Base-by-base conservation (phyloP, 2,888 invertebrate species). In the Torymus auratus region DNA sequence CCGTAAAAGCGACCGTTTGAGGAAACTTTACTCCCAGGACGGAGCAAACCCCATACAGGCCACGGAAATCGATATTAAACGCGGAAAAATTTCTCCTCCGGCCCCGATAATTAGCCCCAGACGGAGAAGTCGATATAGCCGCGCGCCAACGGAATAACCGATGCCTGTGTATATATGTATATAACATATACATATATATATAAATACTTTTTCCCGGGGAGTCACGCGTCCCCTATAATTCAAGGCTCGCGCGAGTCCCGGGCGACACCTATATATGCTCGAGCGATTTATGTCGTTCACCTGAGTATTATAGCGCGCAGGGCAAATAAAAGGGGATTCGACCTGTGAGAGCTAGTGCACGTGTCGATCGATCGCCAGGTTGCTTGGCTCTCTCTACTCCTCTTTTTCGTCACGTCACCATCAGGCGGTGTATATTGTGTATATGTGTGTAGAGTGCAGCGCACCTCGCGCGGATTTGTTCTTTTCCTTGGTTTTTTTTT, bases 231-330 rank as follows among this genome's bases (percentile, higher is more conserved):
- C 69, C 28, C 12, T 56, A 56, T 56, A 64, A 69, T 68, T 68
- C 55, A 56, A 13, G 17, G 56, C 56, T 23, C 28, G 10, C 7
- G 15, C 50, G 17, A 52, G 20, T 53, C 11, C n/a, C 28, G 56
- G 11, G 55, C 15, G 52, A 15, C 69, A 20, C 23, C 56, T 28
- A 13, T 53, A 13, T 55, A 7, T 41, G 41, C 41, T 41, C 41
- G 41, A 41, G 15, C 68, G 69, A 56, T 69, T 69, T 69, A 69
- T 56, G 69, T 56, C 69, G 69, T 56, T 69, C 69, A 28, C 56
- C 69, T 15, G 53, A 11, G n/a, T 20, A n/a, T 3, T 17, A 11
- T 15, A 5, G 15, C 17, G 15, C 11, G 15, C 11, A 52, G 15
- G 61, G 13, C 20, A 20, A 41, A 7, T 41, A 41, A 41, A 41